Evolutionary conservation across 2,888 invertebrate species (phyloP), one percentile per base, ranked within the genome.

Genomic region (Atrina japonica): DNA sequence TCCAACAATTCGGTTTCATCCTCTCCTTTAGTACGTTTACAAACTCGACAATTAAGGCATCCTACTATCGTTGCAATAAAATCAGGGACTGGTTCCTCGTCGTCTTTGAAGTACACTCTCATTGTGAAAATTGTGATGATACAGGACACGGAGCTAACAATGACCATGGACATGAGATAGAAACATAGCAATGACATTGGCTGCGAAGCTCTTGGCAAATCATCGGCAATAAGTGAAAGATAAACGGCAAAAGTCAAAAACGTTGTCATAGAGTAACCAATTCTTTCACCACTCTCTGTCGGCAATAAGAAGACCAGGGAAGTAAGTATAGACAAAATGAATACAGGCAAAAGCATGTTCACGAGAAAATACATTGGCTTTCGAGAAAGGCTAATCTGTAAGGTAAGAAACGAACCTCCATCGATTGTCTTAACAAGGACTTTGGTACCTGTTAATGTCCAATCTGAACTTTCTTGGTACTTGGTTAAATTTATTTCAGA

Each of bases 191-290:
- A 52, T 0, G 71, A 66, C 49, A 71, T 47, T 5, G 71, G 71
- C 27, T 59, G 50, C 2, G 71, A 71, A 3, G 71, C 53, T 27
- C 61, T 40, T 6, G 71, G 71, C 47, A 71, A 25, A 27, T 52
- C 61, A 18, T 71, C 71, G 14, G 71, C 52, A 9, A 66, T 55
- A 56, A 71, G 50, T 2, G 71, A 55, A 29, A 71, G 29, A n/a
- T 66, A 71, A 23, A 71, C 71, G 3, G 71, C 71, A 25, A 71
- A 71, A 1, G 71, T 66, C 30, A 71, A 40, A 25, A 71, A 71
- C 0, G 71, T 60, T 0, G 71, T 66, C 2, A 71, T 35, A 7
- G 71, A 66, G 40, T 66, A 71, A 0, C 66, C 61, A 0, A 71
- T 52, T 53, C 71, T 25, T 23, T 71, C 71, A 7, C 71, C 71